Evolutionary conservation across 2,888 invertebrate genomes (phyloP).

Genomic region (Cryptus armator): DNA sequence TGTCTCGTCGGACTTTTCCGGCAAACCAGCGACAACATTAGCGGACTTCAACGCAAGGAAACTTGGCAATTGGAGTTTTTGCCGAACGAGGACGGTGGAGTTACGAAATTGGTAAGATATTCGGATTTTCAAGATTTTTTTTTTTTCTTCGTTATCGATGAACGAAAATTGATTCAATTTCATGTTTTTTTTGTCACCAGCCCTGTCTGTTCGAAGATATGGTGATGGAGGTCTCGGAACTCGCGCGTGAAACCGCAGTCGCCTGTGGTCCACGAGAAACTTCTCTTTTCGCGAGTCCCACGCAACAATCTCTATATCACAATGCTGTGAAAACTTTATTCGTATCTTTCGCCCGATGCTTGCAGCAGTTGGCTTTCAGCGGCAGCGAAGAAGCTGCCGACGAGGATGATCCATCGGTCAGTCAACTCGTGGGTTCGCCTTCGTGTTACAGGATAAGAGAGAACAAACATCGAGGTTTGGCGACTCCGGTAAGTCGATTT

Average conservation of each 20-base stretch:
- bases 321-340: conserved; percentile 81
- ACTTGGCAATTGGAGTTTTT: conserved; percentile 95
- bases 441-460: conserved; percentile 83
- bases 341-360: conserved; percentile 86
- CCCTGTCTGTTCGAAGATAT: conserved; percentile 91
- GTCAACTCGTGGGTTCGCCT: conserved; percentile 89
- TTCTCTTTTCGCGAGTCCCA: conserved; percentile 86
- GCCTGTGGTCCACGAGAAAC: conserved; percentile 90
- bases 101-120: conserved; percentile 90
- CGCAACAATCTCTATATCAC: conserved; percentile 81
- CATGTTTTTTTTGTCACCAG: conserved; percentile 83
- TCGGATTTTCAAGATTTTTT: conserved; percentile 74
- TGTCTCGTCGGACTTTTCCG: conserved; percentile 94
- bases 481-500: conserved; percentile 75
- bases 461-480: conserved; percentile 78
- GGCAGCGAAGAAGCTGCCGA: conserved; percentile 89
- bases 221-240: conserved; percentile 90
- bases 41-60: conserved; percentile 90
- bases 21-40: conserved; percentile 93
- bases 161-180: not conserved
- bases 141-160: not conserved
- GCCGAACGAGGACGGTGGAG: conserved; percentile 92
- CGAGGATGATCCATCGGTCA: conserved; percentile 86
- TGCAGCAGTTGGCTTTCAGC: conserved; percentile 91
- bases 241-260: conserved; percentile 90